Base-by-base conservation (phyloP, 2,113 vertebrate species). In the Anguilla japonica region DNA sequence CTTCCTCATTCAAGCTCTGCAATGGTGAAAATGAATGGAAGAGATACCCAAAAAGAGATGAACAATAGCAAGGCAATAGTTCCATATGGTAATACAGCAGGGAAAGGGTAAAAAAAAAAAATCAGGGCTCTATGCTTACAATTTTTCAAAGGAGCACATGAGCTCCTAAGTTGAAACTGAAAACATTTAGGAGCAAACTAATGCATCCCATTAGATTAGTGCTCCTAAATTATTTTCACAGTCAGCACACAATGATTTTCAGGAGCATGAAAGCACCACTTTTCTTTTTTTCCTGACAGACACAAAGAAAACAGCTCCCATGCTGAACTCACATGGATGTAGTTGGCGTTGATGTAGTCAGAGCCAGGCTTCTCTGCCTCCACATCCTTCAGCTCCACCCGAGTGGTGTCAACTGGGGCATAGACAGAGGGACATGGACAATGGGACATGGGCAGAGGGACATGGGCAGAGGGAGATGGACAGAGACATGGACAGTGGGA, bases 321-420 rank as follows among this genome's bases (percentile, higher is more conserved):
- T 9, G 7, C 56, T 5, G 85, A 18, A 90, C 88, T 92, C 91
- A 97, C 97, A 94, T 94, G 93, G 90, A 98, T 97, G 79, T 97
- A 97, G 93, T 96, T 97, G 91, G 97, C 97, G 1, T 97, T 98
- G 92, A 97, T 97, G 94, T 96, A 96, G 92, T 98, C 95, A 0
- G 96, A 96, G 81, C 96, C 95, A 0, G 93, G 90, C 50, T 94
- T 63, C 0, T 95, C 95, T 84, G 92, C 89, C 39, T 97, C 97
- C 0, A 67, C 84, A 0, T 96, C 96, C 43, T 82, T 91, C 84
- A 97, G 94, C 18, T 93, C 91, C 75, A 97, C 97, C 1, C 95
- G 92, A 0, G 96, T 97, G 63, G 95, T 96, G 53, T 97, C 97
- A 53, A 96, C 97, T 98, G 90, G 5, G 56, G 63, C 56, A 60